Percentiles rank a stretch among this genome's conserved stretches.
phyloP scores from a whole-genome alignment of 1,140 invertebrate species.

The Dryas iulia region DNA sequence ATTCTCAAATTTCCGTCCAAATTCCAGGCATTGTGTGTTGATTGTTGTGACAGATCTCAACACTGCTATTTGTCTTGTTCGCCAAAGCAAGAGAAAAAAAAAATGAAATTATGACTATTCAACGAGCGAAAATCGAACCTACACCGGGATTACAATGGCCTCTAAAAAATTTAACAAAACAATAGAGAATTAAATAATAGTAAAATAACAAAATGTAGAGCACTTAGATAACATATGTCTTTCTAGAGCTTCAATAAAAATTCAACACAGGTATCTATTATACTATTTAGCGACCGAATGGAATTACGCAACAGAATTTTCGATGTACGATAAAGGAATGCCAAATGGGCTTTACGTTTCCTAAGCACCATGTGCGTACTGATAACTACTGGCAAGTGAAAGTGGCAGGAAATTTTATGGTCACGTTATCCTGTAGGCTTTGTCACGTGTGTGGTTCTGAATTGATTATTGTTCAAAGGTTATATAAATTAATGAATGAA shows the following conservation, averaged over 20 bases:
- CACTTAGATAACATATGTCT: not conserved
- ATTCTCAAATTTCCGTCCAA: no score
- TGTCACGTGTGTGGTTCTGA: conserved; percentile 8
- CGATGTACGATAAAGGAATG: conserved; percentile 6
- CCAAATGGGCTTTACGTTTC: conserved; percentile 4
- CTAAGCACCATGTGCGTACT: conserved; percentile 7
- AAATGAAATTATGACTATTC: no score
- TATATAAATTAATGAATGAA: not conserved
- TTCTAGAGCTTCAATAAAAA: not conserved
- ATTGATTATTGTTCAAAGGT: not conserved
- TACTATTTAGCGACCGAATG: conserved; percentile 16
- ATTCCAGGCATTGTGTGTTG: no score
- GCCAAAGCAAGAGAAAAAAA: no score
- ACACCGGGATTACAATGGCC: no score
- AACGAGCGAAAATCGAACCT: no score
- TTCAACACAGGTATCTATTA: not conserved
- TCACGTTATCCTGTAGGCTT: conserved; percentile 9
- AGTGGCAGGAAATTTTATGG: conserved; percentile 8
- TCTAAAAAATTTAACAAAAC: no score
- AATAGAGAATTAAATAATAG: not conserved
- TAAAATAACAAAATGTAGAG: not conserved
- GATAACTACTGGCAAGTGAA: conserved; percentile 22
- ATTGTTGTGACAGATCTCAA: no score
- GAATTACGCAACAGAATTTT: conserved; percentile 13
- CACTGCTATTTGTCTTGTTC: no score